phyloP scores from a whole-genome alignment of 2,797 vertebrate species.

The Menidia menidia region DNA sequence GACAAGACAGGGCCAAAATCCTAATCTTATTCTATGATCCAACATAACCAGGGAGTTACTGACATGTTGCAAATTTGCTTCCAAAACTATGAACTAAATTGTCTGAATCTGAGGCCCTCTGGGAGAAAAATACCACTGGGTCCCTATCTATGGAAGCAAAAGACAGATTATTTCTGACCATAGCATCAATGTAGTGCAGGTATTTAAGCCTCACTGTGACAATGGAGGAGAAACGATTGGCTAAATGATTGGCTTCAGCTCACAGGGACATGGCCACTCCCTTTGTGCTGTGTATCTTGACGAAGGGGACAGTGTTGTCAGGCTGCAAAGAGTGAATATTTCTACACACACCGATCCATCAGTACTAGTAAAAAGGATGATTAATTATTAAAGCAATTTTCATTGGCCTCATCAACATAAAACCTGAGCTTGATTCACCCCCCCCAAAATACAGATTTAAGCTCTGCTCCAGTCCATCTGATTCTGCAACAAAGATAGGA shows the following conservation, averaged over 20 bases:
- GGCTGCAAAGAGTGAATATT: slow-evolving; percentile 10
- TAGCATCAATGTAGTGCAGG: neutral
- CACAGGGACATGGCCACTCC: too few relatives aligned
- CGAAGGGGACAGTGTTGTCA: neutral
- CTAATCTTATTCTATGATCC: too few relatives aligned
- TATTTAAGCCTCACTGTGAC: neutral
- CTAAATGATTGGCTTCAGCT: neutral
- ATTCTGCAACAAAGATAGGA: neutral
- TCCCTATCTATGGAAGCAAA: neutral
- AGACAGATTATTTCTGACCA: neutral
- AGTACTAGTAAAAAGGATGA: slow-evolving; percentile 8
- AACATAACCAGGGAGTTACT: too few relatives aligned
- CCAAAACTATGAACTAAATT: slow-evolving; percentile 5
- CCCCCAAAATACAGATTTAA: too few relatives aligned
- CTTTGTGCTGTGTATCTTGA: too few relatives aligned
- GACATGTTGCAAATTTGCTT: neutral
- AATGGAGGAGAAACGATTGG: slow-evolving; percentile 1
- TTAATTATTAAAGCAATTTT: neutral
- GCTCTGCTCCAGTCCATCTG: too few relatives aligned
- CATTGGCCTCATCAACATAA: neutral
- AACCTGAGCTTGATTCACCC: neutral
- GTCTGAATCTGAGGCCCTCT: neutral
- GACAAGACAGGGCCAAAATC: too few relatives aligned
- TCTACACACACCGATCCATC: slow-evolving; percentile 1
- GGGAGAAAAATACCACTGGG: slow-evolving; percentile 6